Base-by-base conservation (phyloP, 2,113 vertebrate species). In the Scalopus aquaticus region DNA sequence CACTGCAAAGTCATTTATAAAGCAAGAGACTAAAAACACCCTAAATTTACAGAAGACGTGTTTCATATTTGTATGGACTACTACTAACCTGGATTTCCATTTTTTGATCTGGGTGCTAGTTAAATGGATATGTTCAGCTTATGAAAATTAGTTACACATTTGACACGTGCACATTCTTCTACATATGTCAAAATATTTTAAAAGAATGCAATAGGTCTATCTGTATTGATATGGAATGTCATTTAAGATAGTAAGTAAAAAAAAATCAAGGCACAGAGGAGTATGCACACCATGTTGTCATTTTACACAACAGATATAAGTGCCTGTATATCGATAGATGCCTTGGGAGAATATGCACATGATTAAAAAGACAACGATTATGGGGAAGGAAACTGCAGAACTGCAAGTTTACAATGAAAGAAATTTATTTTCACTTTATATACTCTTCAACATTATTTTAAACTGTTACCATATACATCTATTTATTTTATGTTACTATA, bases 201-300 rank as follows among this genome's bases (percentile, higher is more conserved):
- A 58, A 69, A 82, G n/a, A 78, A 46, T 76, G 22, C 28, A 93
- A 74, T 3, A 90, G n/a, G 73, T 4, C 30, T 86, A 35, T 7
- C 42, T 30, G 5, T 86, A 54, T 11, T 58, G 9, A 84, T 58
- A 93, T 16, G 46, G 46, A 74, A 24, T 42, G 54, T 35, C 35
- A 28, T 85, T 85, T 60, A 85, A 85, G 89, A 56, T 72, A 85
- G 35, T 58, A 80, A 67, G 56, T 79, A n/a, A 76, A 83, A 93
- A 84, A 67, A 92, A 95, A 73, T 32, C 62, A 42, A 77, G 30
- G 58, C 49, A 19, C n/a, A 60, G 7, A 88, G 65, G 17, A 92
- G 9, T 58, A 83, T 58, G 19, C 37, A 81, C 17, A n/a, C 26
- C 26, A 58, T 67, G 46, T 12, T 35, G 32, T n/a, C 64, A 69